Percentiles rank a stretch among this genome's conserved stretches.
Evolutionary conservation across 2,113 vertebrate genomes (phyloP).

Genomic region (Onychostruthus taczanowskii): DNA sequence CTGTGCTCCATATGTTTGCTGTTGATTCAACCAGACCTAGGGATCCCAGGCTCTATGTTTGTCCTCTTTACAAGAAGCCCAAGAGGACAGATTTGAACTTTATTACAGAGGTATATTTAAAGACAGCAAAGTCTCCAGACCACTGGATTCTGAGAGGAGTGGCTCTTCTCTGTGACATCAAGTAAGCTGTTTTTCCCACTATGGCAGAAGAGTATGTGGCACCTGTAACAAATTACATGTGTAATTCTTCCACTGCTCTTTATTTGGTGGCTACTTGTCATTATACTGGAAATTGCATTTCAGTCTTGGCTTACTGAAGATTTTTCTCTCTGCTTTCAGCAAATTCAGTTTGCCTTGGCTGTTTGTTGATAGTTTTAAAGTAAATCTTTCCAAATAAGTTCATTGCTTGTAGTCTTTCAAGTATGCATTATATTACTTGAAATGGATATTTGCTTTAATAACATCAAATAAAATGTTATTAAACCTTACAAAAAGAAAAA

Average conservation of each 20-base stretch:
- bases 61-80: slow-evolving; percentile 79
- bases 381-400: neutral
- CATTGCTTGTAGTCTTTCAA: neutral
- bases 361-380: neutral
- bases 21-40: slow-evolving; percentile 67
- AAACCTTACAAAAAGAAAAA: neutral
- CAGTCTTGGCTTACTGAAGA: neutral
- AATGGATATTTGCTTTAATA: neutral
- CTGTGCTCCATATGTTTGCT: slow-evolving; percentile 75
- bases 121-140: slow-evolving; percentile 68
- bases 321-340: neutral
- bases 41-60: slow-evolving; percentile 76
- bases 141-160: slow-evolving; percentile 82
- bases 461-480: neutral
- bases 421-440: neutral
- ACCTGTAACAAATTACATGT: neutral
- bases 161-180: slow-evolving; percentile 79
- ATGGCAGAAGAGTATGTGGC: neutral
- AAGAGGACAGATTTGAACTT: slow-evolving; percentile 74
- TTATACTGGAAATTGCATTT: neutral
- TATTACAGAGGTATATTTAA: slow-evolving; percentile 75
- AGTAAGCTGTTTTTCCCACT: slow-evolving; percentile 40
- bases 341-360: neutral
- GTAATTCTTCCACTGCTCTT: neutral
- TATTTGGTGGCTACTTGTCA: neutral